Conservation (phyloP, 2,888 invertebrate genomes). For the Hirtodrosophila confusa region DNA sequence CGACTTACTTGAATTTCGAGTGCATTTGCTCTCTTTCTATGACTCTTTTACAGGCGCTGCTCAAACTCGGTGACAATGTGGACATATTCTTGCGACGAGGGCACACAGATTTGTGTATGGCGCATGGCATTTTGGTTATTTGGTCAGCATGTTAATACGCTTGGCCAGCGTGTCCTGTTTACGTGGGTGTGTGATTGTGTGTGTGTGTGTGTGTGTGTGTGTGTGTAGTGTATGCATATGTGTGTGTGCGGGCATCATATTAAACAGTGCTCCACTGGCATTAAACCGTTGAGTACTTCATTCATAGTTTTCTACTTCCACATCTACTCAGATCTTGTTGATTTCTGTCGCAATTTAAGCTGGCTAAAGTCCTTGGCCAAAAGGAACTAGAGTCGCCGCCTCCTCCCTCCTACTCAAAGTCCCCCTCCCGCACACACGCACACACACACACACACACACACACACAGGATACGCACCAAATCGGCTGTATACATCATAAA, state of each 20-base stretch:
- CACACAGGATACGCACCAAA: slow-evolving; percentile 53
- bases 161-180: slow-evolving; percentile 7
- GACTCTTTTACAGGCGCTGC: too few relatives aligned
- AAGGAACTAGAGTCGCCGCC: background rate
- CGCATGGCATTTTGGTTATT: slow-evolving; percentile 37
- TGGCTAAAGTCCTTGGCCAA: slow-evolving; percentile 17
- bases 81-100: slow-evolving; percentile 10
- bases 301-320: slow-evolving; percentile 24
- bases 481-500: slow-evolving; percentile 73
- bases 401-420: background rate
- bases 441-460: background rate
- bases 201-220: background rate
- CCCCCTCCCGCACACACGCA: background rate
- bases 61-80: background rate
- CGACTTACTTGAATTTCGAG: too few relatives aligned
- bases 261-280: slow-evolving; percentile 42
- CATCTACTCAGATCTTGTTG: slow-evolving; percentile 13
- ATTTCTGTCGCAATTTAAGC: slow-evolving; percentile 35
- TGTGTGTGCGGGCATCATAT: slow-evolving; percentile 31
- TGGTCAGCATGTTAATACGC: slow-evolving; percentile 58
- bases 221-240: background rate
- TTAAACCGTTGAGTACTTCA: slow-evolving; percentile 49
- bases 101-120: slow-evolving; percentile 38
- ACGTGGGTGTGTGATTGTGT: slow-evolving; percentile 5
- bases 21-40: too few relatives aligned